Evolutionary conservation across 37 sponge, comb jelly and placozoan species (phyloP).

Genomic region (Agelas oroides): DNA sequence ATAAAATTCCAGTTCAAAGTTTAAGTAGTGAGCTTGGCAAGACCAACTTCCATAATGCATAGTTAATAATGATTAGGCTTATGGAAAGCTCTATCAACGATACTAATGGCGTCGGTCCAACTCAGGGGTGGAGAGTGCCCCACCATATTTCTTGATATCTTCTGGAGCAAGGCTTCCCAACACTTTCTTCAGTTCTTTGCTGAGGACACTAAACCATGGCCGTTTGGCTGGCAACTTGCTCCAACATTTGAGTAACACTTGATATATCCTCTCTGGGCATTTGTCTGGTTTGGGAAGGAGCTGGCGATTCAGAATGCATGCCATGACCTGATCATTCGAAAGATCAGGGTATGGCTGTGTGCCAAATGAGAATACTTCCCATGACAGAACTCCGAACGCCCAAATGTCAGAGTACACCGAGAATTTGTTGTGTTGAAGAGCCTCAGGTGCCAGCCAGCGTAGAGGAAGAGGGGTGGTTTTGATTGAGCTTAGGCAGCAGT

Average conservation of each 20-base stretch:
- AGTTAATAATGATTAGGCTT: too few species aligned
- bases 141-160: neutral
- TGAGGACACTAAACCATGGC: conserved; percentile 28
- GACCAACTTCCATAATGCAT: too few species aligned
- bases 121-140: too few species aligned
- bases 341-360: conserved; percentile 48
- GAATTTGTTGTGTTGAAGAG: conserved; percentile 55
- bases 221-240: conserved; percentile 31
- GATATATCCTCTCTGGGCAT: conserved; percentile 50
- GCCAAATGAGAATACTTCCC: conserved; percentile 70
- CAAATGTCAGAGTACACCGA: conserved; percentile 70
- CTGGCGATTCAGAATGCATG: conserved; percentile 30
- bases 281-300: conserved; percentile 36
- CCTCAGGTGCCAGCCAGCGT: conserved; percentile 77
- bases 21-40: too few species aligned
- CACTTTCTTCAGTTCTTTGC: conserved; percentile 7
- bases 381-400: conserved; percentile 70
- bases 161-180: neutral
- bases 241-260: conserved; percentile 66
- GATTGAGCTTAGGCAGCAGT: conserved; percentile 54
- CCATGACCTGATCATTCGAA: conserved; percentile 51
- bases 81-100: too few species aligned
- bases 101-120: too few species aligned
- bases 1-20: too few species aligned
- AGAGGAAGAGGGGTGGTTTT: conserved; percentile 59